Base-by-base conservation (phyloP, 2,113 vertebrate genomes). In the Fregata magnificens region DNA sequence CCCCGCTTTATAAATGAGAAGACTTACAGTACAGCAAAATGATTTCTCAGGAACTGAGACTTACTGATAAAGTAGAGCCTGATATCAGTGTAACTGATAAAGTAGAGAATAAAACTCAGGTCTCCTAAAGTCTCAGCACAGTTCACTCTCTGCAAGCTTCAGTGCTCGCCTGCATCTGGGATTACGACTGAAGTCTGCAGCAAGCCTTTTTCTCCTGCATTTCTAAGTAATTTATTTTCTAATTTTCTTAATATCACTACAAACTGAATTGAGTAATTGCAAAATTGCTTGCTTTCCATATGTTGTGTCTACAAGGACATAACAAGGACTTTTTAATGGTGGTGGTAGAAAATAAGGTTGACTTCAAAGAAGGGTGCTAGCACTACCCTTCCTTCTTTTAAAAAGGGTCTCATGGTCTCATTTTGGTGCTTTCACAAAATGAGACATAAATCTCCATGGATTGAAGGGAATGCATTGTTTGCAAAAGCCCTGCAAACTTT, bases 161-260 rank as follows among this genome's bases (percentile, higher is more conserved):
- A 86, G 44, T 61, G 47, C 65, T 86, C 40, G 8, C 55, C 95
- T 80, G 50, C 77, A 79, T 74, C 83, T 93, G 92, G 86, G 89
- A 96, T 90, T 85, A 86, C 2, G 5, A 67, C 7, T 53, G 50
- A 87, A 77, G 19, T 90, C 52, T 89, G 59, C 65, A 86, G 62
- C 31, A 95, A 94, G 72, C 38, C 26, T 42, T 86, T 91, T 92
- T 2, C 71, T 74, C 56, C 44, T 85, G 31, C 31, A 84, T 95
- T 96, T 94, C 58, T 70, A 83, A 88, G 65, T 81, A 70, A 87
- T 96, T 93, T 89, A 62, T 95, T 97, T 96, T 90, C 87, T 67
- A 70, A 93, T 96, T 95, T 97, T 92, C 65, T 79, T 96, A 77
- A 70, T 95, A 92, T 73, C 49, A 49, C n/a, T n/a, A 70, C 45